Base-by-base conservation (phyloP, 2,797 vertebrate species). In the Pseudomugil gertrudae region DNA sequence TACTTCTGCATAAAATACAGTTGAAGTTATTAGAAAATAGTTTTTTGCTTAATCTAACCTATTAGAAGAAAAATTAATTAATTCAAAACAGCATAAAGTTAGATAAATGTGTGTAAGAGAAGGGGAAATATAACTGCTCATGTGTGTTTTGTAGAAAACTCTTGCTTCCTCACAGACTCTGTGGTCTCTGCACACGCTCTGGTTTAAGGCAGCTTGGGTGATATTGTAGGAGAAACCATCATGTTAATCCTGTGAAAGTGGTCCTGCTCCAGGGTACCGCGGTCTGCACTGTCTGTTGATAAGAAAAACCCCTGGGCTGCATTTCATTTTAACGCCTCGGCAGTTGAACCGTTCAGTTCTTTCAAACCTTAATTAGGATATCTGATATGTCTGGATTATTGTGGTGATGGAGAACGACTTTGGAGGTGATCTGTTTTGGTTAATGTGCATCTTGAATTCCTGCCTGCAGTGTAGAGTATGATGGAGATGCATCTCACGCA, bases 301-400 rank as follows among this genome's bases (percentile, higher is more conserved):
- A 80, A 80, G 77, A 85, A 74, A 74, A 82, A 48, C 67, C 83
- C 38, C n/a, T n/a, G n/a, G 57, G 73, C 68, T 74, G 69, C 76
- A 75, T 29, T 13, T 5, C 59, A 55, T 63, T 80, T 68, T 64
- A 60, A 77, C 55, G 62, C 62, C 57, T 48, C 68, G 53, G 83
- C 66, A 27, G 38, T 53, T 55, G 32, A 63, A 78, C 84, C 66
- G 58, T 58, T 58, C 57, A 53, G 52, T 63, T 74, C 29, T 70
- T 32, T 17, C 53, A 59, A 71, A 62, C 66, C 40, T 65, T 84
- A 86, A 81, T 85, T 85, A 72, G 75, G 62, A 68, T 67, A 73
- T 84, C 56, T 73, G 65, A 83, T 65, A 68, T 11, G 2, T 72
- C 36, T 36, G 36, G 57, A 55, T 57, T 45, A 57, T 69, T 40